These are phyloP conservation scores for Zaprionus bogoriensis DNA, from an alignment of 2,888 invertebrate genomes.

Conservation along the genomic window DNA sequence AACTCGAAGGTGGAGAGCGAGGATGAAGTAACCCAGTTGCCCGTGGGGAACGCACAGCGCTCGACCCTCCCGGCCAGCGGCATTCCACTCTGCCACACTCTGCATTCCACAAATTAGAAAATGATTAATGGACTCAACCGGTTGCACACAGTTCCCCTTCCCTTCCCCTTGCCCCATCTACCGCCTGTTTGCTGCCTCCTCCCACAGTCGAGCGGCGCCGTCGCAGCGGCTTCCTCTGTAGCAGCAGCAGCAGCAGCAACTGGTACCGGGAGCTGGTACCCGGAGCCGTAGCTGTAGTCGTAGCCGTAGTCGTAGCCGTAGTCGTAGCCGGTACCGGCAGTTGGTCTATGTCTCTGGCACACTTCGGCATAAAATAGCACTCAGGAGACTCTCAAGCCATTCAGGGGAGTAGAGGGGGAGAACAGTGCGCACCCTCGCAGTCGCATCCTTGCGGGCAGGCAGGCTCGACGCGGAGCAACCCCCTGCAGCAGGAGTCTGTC, in stretches of 20 bases:
- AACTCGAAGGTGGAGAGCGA: background rate
- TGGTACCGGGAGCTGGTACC: slow-evolving; percentile 24
- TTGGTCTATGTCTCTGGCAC: slow-evolving; percentile 73
- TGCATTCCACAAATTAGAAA: slow-evolving; percentile 83
- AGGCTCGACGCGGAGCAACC: too few relatives aligned
- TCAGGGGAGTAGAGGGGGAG: slow-evolving; percentile 18
- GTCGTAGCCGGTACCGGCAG: too few relatives aligned
- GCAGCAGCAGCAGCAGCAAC: slow-evolving; percentile 51
- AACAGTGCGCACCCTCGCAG: slow-evolving; percentile 53
- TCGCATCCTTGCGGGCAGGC: background rate
- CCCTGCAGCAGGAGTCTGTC: slow-evolving; percentile 9
- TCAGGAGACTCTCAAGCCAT: slow-evolving; percentile 80
- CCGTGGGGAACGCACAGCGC: slow-evolving; percentile 27
- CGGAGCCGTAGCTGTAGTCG: background rate
- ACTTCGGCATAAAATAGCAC: slow-evolving; percentile 80
- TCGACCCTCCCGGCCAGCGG: slow-evolving; percentile 44
- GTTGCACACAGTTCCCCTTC: slow-evolving; percentile 59
- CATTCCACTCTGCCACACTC: slow-evolving; percentile 57
- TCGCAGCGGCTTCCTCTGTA: slow-evolving; percentile 53
- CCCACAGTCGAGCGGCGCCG: slow-evolving; percentile 48
- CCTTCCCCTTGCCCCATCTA: slow-evolving; percentile 1
- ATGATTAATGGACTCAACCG: slow-evolving; percentile 83
- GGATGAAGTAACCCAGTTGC: slow-evolving; percentile 27
- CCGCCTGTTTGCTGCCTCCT: background rate
- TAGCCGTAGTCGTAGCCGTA: background rate